A percentile compares a stretch with the other conserved stretches of the same genome.
Evolutionary conservation across 2,888 invertebrate genomes (phyloP).

Genomic region (Oegoconia quadripuncta): DNA sequence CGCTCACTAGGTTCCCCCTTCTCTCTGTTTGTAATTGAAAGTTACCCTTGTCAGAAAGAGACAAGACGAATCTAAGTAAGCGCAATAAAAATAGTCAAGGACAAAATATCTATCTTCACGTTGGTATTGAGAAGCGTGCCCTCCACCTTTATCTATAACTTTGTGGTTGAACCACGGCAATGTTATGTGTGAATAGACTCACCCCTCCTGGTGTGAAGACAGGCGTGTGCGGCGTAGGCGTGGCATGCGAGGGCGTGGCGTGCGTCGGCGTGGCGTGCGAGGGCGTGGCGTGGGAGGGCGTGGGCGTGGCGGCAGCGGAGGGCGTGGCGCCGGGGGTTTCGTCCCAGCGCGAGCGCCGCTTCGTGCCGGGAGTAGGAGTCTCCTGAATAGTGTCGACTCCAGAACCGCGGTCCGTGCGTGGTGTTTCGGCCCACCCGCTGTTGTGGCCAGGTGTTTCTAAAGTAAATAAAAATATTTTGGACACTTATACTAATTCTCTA

Average conservation of each 20-base stretch:
- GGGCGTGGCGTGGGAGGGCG: conserved; percentile 85
- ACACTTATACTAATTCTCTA: too few relatives aligned
- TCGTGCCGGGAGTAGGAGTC: conserved; percentile 96
- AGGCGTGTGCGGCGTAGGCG: conserved; percentile 82
- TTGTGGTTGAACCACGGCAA: neutral
- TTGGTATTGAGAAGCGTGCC: too few relatives aligned
- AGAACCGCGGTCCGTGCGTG: conserved; percentile 93
- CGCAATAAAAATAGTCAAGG: too few relatives aligned
- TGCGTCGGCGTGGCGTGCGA: conserved; percentile 86
- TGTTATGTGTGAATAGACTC: conserved; percentile 35
- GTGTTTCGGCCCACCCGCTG: conserved; percentile 99
- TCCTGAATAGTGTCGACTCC: conserved; percentile 90
- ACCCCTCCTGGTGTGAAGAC: conserved; percentile 90
- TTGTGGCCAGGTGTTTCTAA: conserved; percentile 96
- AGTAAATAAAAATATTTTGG: neutral
- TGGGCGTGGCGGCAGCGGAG: conserved; percentile 84
- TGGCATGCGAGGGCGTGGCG: conserved; percentile 84
- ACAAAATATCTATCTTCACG: too few relatives aligned
- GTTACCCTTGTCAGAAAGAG: too few relatives aligned
- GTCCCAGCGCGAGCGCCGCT: conserved; percentile 98
- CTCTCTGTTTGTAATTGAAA: too few relatives aligned
- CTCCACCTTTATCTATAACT: too few relatives aligned
- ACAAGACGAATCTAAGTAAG: too few relatives aligned
- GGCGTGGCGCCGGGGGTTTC: conserved; percentile 94
- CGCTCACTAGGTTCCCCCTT: too few relatives aligned